These are phyloP conservation scores for Nothocercus julius DNA, from an alignment of 2,113 vertebrate species.

Conservation along the genomic window DNA sequence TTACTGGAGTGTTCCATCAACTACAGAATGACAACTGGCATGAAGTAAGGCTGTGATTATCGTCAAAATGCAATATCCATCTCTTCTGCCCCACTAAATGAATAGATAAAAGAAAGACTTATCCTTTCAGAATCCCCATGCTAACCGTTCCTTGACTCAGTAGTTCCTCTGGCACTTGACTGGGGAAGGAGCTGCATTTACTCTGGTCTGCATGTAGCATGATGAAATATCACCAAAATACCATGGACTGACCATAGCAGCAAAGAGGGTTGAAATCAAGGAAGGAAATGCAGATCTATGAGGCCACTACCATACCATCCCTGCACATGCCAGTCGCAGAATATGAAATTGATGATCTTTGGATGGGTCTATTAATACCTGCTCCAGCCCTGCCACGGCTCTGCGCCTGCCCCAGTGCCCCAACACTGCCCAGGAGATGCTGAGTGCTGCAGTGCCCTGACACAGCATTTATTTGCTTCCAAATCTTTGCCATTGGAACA, in stretches of 20 bases:
- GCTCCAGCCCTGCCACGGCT: background rate
- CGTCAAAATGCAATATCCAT: background rate
- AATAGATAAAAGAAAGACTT: background rate
- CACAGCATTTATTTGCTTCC: background rate
- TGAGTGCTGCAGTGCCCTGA: background rate
- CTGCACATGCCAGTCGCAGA: rapidly evolving
- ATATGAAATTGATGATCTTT: background rate
- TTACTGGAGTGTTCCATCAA: background rate
- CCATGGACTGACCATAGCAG: background rate
- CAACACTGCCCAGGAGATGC: no score
- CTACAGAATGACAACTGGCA: background rate
- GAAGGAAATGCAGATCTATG: background rate
- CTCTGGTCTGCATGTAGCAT: rapidly evolving
- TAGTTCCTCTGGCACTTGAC: background rate
- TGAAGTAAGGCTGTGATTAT: background rate
- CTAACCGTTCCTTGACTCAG: background rate
- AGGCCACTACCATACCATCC: background rate
- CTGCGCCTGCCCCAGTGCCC: background rate
- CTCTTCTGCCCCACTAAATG: background rate
- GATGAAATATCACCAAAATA: background rate
- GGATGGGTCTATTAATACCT: background rate
- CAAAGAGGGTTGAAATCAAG: background rate
- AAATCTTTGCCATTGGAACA: background rate
- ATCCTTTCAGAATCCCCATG: background rate
- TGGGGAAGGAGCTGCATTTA: background rate